Evolutionary conservation across 2,797 vertebrate genomes (phyloP), one percentile per base, ranked within the genome.

Genomic region (Acanthurus lineatus): DNA sequence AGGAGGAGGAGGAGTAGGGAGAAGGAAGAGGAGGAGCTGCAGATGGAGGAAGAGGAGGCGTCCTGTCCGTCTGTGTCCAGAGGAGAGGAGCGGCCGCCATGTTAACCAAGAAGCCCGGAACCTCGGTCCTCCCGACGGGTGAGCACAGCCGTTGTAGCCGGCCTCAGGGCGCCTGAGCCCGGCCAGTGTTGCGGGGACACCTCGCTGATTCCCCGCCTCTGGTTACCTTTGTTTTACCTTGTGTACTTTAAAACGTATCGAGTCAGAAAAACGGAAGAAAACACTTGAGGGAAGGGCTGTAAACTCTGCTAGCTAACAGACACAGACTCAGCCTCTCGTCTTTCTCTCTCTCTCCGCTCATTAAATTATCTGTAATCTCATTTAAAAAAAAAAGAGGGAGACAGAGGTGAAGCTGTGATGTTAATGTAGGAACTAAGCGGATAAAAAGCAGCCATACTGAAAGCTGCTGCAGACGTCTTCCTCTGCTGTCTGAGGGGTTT

Each of bases 11-110:
- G 69, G 78, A 74, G 51, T 6, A 40, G 11, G 32, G 49, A 68
- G 47, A 58, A 63, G 81, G 42, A 59, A 15, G 47, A 57, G 69
- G 66, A 75, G 78, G 67, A 90, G 85, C 64, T 44, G 66, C 68
- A 28, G 69, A 70, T 58, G 86, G 83, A 87, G 83, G 94, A 95
- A 96, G 95, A 95, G 87, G 94, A 94, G 96, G 95, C 90, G 84
- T 88, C 82, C 79, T 68, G 75, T 68, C 51, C 63, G 69, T 77
- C 83, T 42, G 71, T 64, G 87, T 82, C 89, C 91, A 94, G 89
- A 92, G 92, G 93, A 93, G 89, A 91, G 91, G 88, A 94, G 90
- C 92, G 90, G 91, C 90, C 90, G 93, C 93, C 93, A 94, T 92
- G 92, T 93, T 94, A 90, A 93, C 87, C 88, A 93, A 93, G 91